phyloP scores from a whole-genome alignment of 2,797 vertebrate species.

The Brachyalestes nurse region DNA sequence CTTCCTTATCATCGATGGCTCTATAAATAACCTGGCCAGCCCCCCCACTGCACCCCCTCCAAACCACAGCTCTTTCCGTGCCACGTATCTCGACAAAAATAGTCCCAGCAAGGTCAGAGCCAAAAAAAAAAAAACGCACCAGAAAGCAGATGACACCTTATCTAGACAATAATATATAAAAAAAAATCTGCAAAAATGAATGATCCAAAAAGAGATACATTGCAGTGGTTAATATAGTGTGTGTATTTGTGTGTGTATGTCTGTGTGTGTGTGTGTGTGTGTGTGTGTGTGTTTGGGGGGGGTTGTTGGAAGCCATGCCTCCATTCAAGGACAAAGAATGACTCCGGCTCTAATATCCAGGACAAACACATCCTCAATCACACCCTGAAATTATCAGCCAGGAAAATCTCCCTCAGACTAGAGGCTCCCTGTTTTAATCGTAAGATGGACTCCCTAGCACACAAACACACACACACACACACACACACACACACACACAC shows the following conservation, averaged over 20 bases:
- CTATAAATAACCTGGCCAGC: slow-evolving; percentile 54
- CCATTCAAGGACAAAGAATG: slow-evolving; percentile 36
- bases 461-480: not conserved
- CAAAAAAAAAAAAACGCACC: slow-evolving; percentile 23
- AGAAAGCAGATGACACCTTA: slow-evolving; percentile 37
- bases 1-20: slow-evolving; percentile 42
- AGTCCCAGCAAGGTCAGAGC: slow-evolving; percentile 53
- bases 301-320: not conserved
- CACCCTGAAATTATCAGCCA: slow-evolving; percentile 19
- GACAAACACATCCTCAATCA: slow-evolving; percentile 17
- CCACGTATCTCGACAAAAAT: slow-evolving; percentile 48
- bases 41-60: slow-evolving; percentile 10
- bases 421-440: slow-evolving; percentile 38
- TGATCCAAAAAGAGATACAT: not conserved
- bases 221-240: not conserved
- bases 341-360: slow-evolving; percentile 1
- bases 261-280: too few species aligned
- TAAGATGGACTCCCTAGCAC: slow-evolving; percentile 25
- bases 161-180: slow-evolving; percentile 24
- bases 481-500: slow-evolving; percentile 12
- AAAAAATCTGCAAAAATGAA: slow-evolving; percentile 7
- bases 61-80: slow-evolving; percentile 32
- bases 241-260: too few species aligned
- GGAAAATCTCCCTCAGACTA: slow-evolving; percentile 39
- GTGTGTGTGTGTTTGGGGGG: not conserved